Conservation (phyloP, 2,113 vertebrate species). For the Brachyhypopomus occidentalis region DNA sequence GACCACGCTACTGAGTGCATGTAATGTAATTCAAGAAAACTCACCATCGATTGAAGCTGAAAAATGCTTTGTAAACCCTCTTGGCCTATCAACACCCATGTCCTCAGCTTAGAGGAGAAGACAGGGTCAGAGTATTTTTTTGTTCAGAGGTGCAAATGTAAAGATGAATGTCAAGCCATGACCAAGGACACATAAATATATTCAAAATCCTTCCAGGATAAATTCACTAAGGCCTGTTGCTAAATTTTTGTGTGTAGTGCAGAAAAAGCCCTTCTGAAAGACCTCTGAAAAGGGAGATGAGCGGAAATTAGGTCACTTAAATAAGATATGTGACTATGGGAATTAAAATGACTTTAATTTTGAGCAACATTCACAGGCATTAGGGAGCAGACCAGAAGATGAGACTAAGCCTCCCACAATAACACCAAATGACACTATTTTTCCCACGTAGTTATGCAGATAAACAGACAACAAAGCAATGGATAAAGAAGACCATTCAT, state of each 20-base stretch:
- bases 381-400: not conserved
- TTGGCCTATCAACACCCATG: conserved; percentile 40
- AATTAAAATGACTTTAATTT: conserved; percentile 5
- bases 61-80: conserved; percentile 60
- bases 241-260: not conserved
- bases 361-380: not conserved
- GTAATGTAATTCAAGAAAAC: conserved; percentile 64
- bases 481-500: conserved; percentile 12
- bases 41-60: conserved; percentile 60
- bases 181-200: conserved; percentile 16
- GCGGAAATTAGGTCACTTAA: conserved; percentile 18
- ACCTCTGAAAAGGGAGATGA: not conserved
- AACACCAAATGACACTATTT: not conserved
- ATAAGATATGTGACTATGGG: conserved; percentile 21
- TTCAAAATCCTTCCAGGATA: conserved; percentile 7
- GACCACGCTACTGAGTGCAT: conserved; percentile 55
- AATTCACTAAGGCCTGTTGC: conserved; percentile 20
- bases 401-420: not conserved
- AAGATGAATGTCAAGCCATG: conserved; percentile 18
- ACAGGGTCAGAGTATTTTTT: conserved; percentile 56
- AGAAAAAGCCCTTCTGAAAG: conserved; percentile 15
- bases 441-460: not conserved
- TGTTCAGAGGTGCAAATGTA: conserved; percentile 40
- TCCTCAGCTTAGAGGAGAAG: conserved; percentile 58
- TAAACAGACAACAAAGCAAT: not conserved